Evolutionary conservation across 2,888 invertebrate species (phyloP), one percentile per base, ranked within the genome.

Genomic region (Barypeithes pellucidus): DNA sequence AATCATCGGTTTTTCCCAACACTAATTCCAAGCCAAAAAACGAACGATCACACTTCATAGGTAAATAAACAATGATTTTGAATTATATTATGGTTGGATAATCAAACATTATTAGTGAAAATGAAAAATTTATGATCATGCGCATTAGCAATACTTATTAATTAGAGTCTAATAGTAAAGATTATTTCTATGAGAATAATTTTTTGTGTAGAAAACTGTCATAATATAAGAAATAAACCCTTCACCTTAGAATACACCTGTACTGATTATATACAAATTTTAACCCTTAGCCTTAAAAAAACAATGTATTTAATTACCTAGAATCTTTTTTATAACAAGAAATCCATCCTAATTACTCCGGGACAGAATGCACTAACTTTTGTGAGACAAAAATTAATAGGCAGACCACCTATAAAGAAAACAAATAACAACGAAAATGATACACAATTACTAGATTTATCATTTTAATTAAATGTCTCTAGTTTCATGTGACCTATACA

Each of bases 321-420:
- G 16, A 29, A 14, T 47, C 57, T 50, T 47, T 68, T 68, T 68
- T 50, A 36, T 66, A 60, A 66, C 66, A 67, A 72, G 67, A 43
- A 59, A 57, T 22, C 59, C 45, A 59, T 60, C 72, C 72, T 72
- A 67, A 72, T 72, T 66, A 62, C 41, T 52, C 43, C 12, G 24
- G 29, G 29, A 66, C 60, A 52, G 54, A 22, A 43, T 60, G 50
- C 59, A 67, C 47, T n/a, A 24, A 29, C 41, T 67, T 62, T 43
- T 67, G 39, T 71, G 70, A 69, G 75, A 76, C 76, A 77, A 73
- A 78, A 78, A 78, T 80, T 80, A 79, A 79, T 77, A 75, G 65
- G 68, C 60, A 71, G 80, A 80, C 80, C 80, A 80, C 80, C 80
- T 78, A 78, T 75, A 62, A 67, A 45, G 52, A 59, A 54, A 67